Evolutionary conservation across 2,113 vertebrate species (phyloP).

Genomic region (Catharus minimus): DNA sequence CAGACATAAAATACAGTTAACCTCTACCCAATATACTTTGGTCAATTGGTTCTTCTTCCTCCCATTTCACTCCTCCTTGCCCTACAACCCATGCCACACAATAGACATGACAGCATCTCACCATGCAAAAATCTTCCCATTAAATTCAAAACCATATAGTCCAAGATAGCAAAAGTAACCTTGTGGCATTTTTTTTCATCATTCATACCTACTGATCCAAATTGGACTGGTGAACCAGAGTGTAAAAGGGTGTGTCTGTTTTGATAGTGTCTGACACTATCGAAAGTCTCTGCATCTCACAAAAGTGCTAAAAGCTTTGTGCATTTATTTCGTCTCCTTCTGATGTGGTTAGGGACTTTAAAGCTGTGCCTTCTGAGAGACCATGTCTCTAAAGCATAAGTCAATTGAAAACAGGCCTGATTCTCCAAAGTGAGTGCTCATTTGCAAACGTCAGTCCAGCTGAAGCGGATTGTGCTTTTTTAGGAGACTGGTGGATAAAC

Average conservation of each 20-base stretch:
- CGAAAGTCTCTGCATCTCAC: background rate
- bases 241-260: background rate
- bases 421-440: background rate
- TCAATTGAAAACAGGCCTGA: background rate
- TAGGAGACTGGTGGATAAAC: background rate
- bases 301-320: background rate
- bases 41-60: background rate
- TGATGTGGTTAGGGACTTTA: slow-evolving; percentile 21
- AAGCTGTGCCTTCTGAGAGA: background rate
- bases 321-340: background rate
- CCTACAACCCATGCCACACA: background rate
- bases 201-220: background rate
- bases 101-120: background rate
- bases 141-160: background rate
- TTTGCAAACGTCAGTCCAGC: background rate
- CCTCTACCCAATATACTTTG: background rate
- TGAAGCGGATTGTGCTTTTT: background rate
- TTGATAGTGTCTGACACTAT: background rate
- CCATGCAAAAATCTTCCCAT: background rate
- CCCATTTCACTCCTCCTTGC: fast-evolving
- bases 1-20: background rate
- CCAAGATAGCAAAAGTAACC: background rate
- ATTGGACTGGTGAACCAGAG: background rate
- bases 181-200: background rate
- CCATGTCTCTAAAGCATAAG: background rate